phyloP scores from a whole-genome alignment of 2,797 vertebrate species.

The Cephalopachus bancanus region DNA sequence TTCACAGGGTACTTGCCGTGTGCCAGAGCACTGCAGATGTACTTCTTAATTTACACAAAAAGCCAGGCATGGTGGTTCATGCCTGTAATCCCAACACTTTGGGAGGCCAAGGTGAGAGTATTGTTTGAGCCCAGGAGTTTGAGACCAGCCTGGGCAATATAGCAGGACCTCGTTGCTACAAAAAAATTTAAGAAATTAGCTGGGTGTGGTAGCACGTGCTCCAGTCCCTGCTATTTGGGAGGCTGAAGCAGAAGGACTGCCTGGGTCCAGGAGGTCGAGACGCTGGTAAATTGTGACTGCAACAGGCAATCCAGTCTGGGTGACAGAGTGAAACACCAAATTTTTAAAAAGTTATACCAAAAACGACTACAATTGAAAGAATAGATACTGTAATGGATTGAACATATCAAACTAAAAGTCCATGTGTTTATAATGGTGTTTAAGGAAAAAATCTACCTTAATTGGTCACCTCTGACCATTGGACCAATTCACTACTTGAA shows the following conservation, averaged over 20 bases:
- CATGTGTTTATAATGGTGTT: background rate
- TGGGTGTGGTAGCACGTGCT: background rate
- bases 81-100: background rate
- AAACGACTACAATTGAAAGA: background rate
- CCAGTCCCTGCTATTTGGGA: background rate
- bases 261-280: background rate
- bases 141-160: background rate
- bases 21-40: background rate
- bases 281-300: background rate
- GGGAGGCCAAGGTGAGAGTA: background rate
- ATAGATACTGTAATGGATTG: background rate
- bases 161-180: background rate
- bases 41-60: constrained; percentile 40
- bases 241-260: background rate
- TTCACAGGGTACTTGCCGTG: background rate
- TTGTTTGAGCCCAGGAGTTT: background rate
- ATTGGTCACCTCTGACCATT: background rate
- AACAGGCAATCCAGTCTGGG: background rate
- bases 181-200: background rate
- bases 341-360: too few relatives aligned
- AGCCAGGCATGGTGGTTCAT: background rate
- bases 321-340: background rate
- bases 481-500: constrained; percentile 20
- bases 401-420: background rate
- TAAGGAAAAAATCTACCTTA: background rate